Base-by-base conservation (phyloP, 2,888 invertebrate species). In the Alviniconcha strummeri region DNA sequence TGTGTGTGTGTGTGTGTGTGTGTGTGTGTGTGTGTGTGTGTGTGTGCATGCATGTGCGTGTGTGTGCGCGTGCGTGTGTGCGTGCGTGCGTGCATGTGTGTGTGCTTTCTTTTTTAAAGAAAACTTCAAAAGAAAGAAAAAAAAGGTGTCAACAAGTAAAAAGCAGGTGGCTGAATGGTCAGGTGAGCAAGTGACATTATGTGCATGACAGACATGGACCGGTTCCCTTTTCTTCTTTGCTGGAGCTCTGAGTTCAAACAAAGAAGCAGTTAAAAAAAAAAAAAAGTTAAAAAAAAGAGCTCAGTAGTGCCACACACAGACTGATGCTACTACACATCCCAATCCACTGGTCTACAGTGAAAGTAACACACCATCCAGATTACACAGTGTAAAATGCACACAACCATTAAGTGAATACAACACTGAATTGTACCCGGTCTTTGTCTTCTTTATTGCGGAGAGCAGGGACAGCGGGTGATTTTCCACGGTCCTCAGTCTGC, bases 381-480 rank as follows among this genome's bases (percentile, higher is more conserved):
- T 57, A 54, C 56, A 9, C 9, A 11, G 5, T 52, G 36, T 36
- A 36, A 36, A 36, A 3, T 36, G 36, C 36, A 36, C 36, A 36
- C 36, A 36, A 36, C 36, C 36, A 36, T 36, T 36, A 36, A 36
- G 36, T 36, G 36, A 36, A 36, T 36, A 72, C n/a, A 72, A 72
- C 72, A 15, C 11, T 72, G 8, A 36, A 72, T 17, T 72, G n/a
- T 72, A 72, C 77, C 19, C 71, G 72, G 56, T 83, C 80, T 17
- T 83, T 77, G 56, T 83, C 80, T 17, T 83, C 80, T 85, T 88
- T 87, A 54, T 84, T 85, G 71, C 87, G 82, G 57, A 90, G 64
- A 7, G 89, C 85, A 19, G 89, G 90, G 60, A 90, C 85, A 55
- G 88, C 88, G 55, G 90, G 90, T n/a, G 90, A 90, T 19, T 87